Conservation (phyloP, 2,797 vertebrate species). For the Amazonetta brasiliensis region DNA sequence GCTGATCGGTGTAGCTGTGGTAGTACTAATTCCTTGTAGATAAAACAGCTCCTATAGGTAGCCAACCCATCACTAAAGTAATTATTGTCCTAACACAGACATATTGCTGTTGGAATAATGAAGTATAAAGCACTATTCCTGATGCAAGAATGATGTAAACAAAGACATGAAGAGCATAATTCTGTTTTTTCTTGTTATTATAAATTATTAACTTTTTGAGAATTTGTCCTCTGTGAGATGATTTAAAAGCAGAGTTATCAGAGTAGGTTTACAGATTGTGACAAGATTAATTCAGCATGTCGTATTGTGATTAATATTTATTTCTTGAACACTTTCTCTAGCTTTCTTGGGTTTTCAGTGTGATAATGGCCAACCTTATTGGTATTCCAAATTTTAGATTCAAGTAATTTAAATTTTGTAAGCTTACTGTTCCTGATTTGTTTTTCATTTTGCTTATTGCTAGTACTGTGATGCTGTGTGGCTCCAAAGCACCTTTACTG, state of each 20-base stretch:
- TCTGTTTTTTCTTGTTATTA: neutral
- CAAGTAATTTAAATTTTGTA: neutral
- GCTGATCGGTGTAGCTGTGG: neutral
- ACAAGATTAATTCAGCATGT: neutral
- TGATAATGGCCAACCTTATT: neutral
- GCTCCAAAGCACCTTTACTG: neutral
- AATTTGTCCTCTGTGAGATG: neutral
- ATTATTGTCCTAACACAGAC: neutral
- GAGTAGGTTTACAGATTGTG: neutral
- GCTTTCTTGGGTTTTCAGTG: neutral
- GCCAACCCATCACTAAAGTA: neutral
- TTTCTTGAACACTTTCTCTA: neutral
- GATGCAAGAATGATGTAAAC: neutral
- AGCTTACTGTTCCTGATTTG: neutral
- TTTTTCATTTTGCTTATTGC: slow-evolving; percentile 3
- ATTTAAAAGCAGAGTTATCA: neutral
- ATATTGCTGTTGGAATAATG: neutral
- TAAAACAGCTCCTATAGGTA: neutral
- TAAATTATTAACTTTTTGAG: neutral
- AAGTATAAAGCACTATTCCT: neutral
- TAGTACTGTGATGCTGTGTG: neutral
- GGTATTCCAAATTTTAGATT: neutral
- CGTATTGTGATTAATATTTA: neutral
- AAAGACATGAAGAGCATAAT: neutral
- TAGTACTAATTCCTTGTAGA: neutral